Base-by-base conservation (phyloP, 1,140 invertebrate genomes). In the Ooceraea biroi region DNA sequence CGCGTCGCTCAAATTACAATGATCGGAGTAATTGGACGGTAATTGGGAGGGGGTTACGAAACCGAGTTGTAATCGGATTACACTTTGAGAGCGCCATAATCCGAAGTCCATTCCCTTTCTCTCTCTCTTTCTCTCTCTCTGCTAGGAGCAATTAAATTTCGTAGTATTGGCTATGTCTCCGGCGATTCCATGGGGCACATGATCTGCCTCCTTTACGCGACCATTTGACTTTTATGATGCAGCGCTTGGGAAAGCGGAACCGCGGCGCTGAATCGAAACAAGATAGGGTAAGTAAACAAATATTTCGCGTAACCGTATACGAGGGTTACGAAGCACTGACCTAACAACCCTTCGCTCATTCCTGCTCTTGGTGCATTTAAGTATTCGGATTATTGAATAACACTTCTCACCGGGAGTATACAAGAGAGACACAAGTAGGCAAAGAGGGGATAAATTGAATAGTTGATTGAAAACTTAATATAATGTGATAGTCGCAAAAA, bases 21-120 rank as follows among this genome's bases (percentile, higher is more conserved):
- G 65, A 71, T 17, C 66, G 46, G 76, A 17, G 41, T 80, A n/a
- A n/a, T n/a, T n/a, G n/a, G n/a, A 36, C 50, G 65, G 76, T 80
- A 80, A 80, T 80, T 80, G 63, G 14, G 41, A 25, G 52, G 22
- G 27, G 44, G n/a, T 71, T 25, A 22, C 25, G 50, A 80, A 63
- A 50, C 76, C n/a, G 65, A 80, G 76, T 80, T 50, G 76, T 80
- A 80, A 80, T 80, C 76, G 76, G 76, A 80, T 80, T 80, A 80
- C 76, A 80, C 76, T 80, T 78, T 69, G 65, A 80, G 76, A 80
- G 76, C 66, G 50, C 55, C 76, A 36, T 80, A 80, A 80, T 80
- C 76, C 50, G 41, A 69, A 80, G 50, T 80, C 65, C 12, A n/a
- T 63, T 44, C 41, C 0, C 19, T 57, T 50, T 17, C 22, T 52